Evolutionary conservation across 2,113 vertebrate genomes (phyloP).

Genomic region (Nibea coibor): DNA sequence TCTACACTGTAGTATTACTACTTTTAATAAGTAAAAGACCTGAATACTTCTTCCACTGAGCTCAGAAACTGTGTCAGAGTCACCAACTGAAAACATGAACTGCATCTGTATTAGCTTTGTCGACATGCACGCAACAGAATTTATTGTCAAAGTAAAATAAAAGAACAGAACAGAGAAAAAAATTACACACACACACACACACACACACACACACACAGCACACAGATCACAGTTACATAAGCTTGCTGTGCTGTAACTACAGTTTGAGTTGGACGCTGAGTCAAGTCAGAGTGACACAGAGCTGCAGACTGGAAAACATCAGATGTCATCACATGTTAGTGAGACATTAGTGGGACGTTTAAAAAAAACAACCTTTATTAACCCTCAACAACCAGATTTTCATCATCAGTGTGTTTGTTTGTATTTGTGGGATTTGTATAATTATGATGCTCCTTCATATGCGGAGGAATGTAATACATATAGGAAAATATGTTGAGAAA

Average conservation of each 20-base stretch:
- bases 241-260: neutral
- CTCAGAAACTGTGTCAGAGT: no score
- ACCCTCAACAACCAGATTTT: neutral
- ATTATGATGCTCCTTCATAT: neutral
- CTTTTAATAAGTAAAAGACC: no score
- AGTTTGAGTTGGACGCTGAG: neutral
- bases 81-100: no score
- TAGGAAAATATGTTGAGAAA: no score
- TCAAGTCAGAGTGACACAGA: neutral
- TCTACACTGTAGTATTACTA: no score
- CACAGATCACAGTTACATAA: slow-evolving; percentile 6
- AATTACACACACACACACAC: neutral
- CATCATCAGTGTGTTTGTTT: neutral
- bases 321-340: neutral
- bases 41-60: no score
- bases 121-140: no score
- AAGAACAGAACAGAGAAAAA: no score
- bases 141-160: no score
- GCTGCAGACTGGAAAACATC: slow-evolving; percentile 14
- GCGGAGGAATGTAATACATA: no score
- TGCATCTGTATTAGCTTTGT: no score
- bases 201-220: neutral
- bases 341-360: neutral
- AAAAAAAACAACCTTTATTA: neutral
- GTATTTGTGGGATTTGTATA: neutral